phyloP scores from a whole-genome alignment of 1,140 invertebrate species.

The Paraescarpia echinospica region DNA sequence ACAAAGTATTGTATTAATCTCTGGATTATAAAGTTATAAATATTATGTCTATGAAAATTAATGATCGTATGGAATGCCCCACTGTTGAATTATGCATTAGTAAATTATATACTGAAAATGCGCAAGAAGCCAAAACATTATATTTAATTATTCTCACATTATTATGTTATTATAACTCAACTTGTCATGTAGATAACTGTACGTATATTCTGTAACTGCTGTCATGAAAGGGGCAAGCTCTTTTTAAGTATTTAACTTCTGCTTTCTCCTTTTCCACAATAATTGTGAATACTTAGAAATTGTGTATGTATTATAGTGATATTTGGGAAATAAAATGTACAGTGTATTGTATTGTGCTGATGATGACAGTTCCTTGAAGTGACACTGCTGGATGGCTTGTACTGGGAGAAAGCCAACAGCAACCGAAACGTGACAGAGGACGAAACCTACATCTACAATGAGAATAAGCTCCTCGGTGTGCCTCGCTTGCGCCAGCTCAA shows the following conservation, averaged over 20 bases:
- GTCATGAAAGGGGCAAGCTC: neutral
- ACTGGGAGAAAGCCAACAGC: conserved; percentile 67
- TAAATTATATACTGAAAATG: no score
- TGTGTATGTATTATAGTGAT: conserved; percentile 7
- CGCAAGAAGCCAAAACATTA: no score
- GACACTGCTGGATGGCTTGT: conserved; percentile 62
- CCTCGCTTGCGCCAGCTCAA: conserved; percentile 65
- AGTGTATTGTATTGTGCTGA: conserved; percentile 20
- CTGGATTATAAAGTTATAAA: no score
- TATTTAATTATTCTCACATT: no score
- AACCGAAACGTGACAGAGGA: conserved; percentile 50
- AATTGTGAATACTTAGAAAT: neutral
- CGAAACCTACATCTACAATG: conserved; percentile 65
- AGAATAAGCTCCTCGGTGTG: conserved; percentile 69
- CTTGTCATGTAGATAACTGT: no score
- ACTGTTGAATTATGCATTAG: no score
- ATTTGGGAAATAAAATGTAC: neutral
- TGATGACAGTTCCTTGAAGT: conserved; percentile 62
- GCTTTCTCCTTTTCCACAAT: neutral
- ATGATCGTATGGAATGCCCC: no score
- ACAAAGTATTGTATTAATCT: no score
- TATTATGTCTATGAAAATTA: no score
- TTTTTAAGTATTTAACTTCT: neutral
- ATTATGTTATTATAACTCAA: no score
- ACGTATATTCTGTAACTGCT: no score